These are phyloP conservation scores for Drosophila longiperda DNA, from an alignment of 2,888 invertebrate species.

Conservation along the genomic window DNA sequence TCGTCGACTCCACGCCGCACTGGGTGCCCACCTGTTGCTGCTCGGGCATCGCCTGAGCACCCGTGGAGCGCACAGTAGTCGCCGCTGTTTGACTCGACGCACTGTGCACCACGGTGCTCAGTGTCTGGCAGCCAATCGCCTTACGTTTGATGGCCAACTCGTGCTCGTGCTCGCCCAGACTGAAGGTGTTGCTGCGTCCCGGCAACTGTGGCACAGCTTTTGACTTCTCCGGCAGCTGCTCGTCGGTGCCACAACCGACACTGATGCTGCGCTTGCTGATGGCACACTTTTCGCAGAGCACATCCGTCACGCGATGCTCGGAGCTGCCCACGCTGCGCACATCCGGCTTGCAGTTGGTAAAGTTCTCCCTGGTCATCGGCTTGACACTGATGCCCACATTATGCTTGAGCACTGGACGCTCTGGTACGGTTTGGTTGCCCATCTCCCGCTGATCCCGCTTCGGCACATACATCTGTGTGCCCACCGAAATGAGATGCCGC, in stretches of 20 bases:
- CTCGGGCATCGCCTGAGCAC: slow-evolving; percentile 70
- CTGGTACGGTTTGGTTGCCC: slow-evolving; percentile 74
- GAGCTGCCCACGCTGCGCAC: slow-evolving; percentile 86
- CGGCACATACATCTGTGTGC: slow-evolving; percentile 82
- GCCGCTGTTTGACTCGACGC: slow-evolving; percentile 78
- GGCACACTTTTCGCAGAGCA: slow-evolving; percentile 86
- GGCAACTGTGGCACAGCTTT: slow-evolving; percentile 47
- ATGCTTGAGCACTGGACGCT: slow-evolving; percentile 70
- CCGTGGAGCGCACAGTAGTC: slow-evolving; percentile 67
- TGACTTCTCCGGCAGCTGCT: slow-evolving; percentile 39
- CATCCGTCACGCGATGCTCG: slow-evolving; percentile 85
- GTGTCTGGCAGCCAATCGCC: slow-evolving; percentile 80
- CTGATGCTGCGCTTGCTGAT: slow-evolving; percentile 86
- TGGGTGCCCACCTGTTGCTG: slow-evolving; percentile 73
- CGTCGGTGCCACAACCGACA: slow-evolving; percentile 87
- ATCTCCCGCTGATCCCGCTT: slow-evolving; percentile 72
- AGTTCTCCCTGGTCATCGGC: slow-evolving; percentile 79
- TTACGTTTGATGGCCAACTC: slow-evolving; percentile 84
- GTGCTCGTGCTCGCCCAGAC: slow-evolving; percentile 86
- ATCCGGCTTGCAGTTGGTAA: slow-evolving; percentile 83
- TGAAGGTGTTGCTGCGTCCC: slow-evolving; percentile 87
- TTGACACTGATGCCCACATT: slow-evolving; percentile 74
- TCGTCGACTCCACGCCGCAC: slow-evolving; percentile 62
- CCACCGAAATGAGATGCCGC: slow-evolving; percentile 79
- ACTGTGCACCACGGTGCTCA: slow-evolving; percentile 58